Evolutionary conservation across 2,113 vertebrate genomes (phyloP).

Genomic region (Propithecus coquereli): DNA sequence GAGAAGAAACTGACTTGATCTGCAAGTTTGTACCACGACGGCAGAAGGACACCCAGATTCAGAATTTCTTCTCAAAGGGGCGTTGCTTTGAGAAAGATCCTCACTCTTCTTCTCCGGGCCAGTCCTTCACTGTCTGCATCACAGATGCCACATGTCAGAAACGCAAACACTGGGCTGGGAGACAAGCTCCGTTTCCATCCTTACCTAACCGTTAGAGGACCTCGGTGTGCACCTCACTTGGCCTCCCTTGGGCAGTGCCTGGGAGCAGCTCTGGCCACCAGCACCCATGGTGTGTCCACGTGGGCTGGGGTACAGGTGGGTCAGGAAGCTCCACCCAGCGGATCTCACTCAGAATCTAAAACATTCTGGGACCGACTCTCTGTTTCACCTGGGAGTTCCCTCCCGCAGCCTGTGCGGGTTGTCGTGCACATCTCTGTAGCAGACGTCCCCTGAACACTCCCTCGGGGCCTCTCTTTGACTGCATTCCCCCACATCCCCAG

Average conservation of each 20-base stretch:
- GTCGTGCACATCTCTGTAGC: rapidly evolving
- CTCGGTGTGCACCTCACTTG: rapidly evolving
- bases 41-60: rapidly evolving
- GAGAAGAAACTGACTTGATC: not conserved
- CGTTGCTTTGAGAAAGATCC: not conserved
- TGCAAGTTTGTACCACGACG: rapidly evolving
- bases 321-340: rapidly evolving
- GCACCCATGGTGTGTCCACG: rapidly evolving
- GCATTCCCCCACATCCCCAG: rapidly evolving
- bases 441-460: rapidly evolving
- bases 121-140: not conserved
- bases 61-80: not conserved
- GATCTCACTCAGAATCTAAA: rapidly evolving
- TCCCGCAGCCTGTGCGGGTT: rapidly evolving
- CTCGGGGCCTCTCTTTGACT: not conserved
- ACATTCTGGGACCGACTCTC: rapidly evolving
- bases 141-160: not conserved
- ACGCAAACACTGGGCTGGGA: not conserved
- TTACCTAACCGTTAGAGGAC: too few relatives aligned
- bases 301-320: not conserved
- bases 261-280: rapidly evolving
- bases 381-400: rapidly evolving
- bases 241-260: rapidly evolving
- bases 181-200: rapidly evolving
- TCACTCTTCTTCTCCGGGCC: not conserved